These are phyloP conservation scores for Charadrius vociferus DNA, from an alignment of 2,113 vertebrate genomes.

Conservation along the genomic window DNA sequence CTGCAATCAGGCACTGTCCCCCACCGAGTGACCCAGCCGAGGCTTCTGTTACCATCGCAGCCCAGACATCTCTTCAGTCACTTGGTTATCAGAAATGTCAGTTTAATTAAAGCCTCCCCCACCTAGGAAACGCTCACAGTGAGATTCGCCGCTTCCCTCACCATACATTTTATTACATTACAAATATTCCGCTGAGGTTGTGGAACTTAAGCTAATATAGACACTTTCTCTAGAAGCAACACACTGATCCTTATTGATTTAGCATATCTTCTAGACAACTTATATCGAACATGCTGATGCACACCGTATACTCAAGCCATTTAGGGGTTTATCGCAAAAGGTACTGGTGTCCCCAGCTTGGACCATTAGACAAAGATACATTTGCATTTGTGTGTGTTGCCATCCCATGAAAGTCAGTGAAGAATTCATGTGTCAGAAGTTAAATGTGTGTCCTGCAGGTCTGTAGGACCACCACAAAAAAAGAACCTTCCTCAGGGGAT, in stretches of 20 bases:
- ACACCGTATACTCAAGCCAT: rapidly evolving
- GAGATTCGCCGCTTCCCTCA: not conserved
- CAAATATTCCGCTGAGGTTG: not conserved
- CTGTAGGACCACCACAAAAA: not conserved
- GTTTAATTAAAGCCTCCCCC: not conserved
- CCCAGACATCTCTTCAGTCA: not conserved
- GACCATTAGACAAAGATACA: not conserved
- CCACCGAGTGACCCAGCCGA: not conserved
- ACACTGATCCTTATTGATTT: not conserved
- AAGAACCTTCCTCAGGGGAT: not conserved
- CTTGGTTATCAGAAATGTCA: not conserved
- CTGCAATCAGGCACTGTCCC: not conserved
- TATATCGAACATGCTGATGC: rapidly evolving
- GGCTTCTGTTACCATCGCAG: not conserved
- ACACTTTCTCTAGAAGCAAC: not conserved
- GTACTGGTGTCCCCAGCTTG: not conserved
- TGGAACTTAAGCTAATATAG: not conserved
- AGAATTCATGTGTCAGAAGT: not conserved
- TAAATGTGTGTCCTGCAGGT: not conserved
- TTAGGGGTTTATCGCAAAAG: not conserved
- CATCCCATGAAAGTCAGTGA: not conserved
- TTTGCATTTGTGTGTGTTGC: rapidly evolving
- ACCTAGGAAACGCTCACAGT: not conserved
- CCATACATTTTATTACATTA: not conserved
- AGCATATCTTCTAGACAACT: not conserved